Evolutionary conservation across 2,888 invertebrate species (phyloP), one percentile per base, ranked within the genome.

Genomic region (Cartodere bifasciata): DNA sequence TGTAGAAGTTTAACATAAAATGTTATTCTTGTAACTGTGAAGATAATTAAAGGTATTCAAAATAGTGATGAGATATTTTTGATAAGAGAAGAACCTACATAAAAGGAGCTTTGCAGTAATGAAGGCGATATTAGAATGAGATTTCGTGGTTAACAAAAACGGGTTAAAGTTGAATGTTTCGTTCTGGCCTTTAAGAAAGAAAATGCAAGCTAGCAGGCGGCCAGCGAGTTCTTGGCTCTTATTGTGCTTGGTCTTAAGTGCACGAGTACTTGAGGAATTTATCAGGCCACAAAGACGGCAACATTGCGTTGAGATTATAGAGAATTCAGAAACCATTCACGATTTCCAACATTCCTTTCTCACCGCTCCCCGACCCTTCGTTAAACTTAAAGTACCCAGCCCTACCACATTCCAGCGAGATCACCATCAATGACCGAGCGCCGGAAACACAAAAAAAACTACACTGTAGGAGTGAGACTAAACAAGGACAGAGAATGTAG

Each of bases 371-470:
- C 49, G 41, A 36, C 37, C 44, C 47, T 43, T 40, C 40, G 41
- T 37, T 40, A 41, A 41, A 40, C 35, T 41, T 35, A 39, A 38
- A 41, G 41, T 41, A 47, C 45, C 52, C 48, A 49, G 56, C 56
- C 56, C 55, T 55, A 57, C 59, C 56, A 56, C 61, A 61, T 61
- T 60, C 61, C 58, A 47, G 40, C 48, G 54, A 56, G 58, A 61
- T 58, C 60, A 58, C 58, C n/a, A 59, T 61, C 59, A 61, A 61
- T 61, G 61, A 59, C 58, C 59, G 57, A 55, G 46, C 50, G 49
- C 55, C 55, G 56, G 56, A 56, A 51, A 57, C 52, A 53, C 50
- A 45, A 47, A 53, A 51, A 51, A 52, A 54, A 49, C 31, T 28
- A 24, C 32, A 38, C 32, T 29, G 29, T 27, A 47, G 42, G 37